Base-by-base conservation (phyloP, 1,140 invertebrate species). In the Drosophila pandora region DNA sequence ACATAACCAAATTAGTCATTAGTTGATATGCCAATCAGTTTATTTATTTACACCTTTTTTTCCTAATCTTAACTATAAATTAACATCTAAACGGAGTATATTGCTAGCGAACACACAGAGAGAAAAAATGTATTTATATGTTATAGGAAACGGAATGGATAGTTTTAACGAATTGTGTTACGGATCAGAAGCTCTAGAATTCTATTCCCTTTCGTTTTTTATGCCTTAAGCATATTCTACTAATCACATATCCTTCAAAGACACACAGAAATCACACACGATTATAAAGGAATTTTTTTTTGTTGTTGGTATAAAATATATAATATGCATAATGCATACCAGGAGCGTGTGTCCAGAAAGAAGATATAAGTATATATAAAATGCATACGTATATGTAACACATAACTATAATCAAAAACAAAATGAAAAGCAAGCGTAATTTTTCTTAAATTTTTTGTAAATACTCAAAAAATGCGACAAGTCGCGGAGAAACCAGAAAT, bases 1-100 rank as follows among this genome's bases (percentile, higher is more conserved):
- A 83, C 79, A 88, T 88, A 88, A 88, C 83, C 83, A 88, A 88
- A 88, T 88, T 88, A 88, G 84, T 89, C 84, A 88, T 88, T 83
- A 88, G 84, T 89, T 79, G 57, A 83, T 88, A 87, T 83, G 76
- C 60, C 49, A 73, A 73, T 73, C 68, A 62, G 76, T 69, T 80
- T 84, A 75, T 85, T 70, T 85, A 76, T 69, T 69, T 68, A 61
- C 68, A 77, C 54, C 25, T 71, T 50, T 61, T 52, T 61, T 67
- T 37, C 59, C 62, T 76, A 81, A 77, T 54, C 56, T 64, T 76
- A 84, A 85, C 32, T 72, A 74, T 74, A 74, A 71, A 77, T 76
- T 53, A 75, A 70, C 63, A 57, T 72, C 58, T 52, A 47, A 55
- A 50, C 21, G n/a, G 41, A 59, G 39, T 59, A 53, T 69, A 50